Conservation (phyloP, 2,888 invertebrate genomes). For the Lithosia quadra region DNA sequence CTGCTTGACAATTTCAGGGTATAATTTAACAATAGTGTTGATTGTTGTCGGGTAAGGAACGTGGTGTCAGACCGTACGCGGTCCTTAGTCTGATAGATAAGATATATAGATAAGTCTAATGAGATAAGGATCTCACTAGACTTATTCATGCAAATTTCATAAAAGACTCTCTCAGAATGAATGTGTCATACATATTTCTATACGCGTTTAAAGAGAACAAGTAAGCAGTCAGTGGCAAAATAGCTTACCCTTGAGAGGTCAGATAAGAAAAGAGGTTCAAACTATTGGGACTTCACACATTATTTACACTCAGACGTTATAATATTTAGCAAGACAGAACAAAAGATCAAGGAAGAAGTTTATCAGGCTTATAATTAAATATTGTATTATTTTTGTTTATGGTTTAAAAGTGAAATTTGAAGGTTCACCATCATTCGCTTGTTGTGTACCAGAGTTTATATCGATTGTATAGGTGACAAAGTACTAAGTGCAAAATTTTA, state of each 20-base stretch:
- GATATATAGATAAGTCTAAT: no score
- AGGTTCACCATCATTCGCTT: no score
- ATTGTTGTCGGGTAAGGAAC: background rate
- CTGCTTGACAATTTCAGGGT: no score
- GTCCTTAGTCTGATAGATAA: no score
- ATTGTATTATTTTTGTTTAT: no score
- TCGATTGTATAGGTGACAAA: no score
- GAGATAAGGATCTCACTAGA: background rate
- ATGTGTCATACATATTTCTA: background rate
- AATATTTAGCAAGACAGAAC: background rate
- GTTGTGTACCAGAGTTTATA: no score
- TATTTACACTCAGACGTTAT: no score
- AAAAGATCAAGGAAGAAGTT: background rate
- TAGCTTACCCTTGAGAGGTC: background rate
- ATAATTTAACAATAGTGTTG: background rate
- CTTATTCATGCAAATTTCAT: background rate
- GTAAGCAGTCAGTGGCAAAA: background rate
- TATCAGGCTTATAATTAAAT: background rate
- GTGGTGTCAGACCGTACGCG: background rate
- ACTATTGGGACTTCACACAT: background rate
- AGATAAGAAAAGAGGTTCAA: background rate
- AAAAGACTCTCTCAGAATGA: background rate
- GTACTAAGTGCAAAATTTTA: no score
- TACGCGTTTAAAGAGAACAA: background rate
- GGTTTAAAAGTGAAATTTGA: background rate